Base-by-base conservation (phyloP, 2,113 vertebrate genomes). In the Tachycineta bicolor region DNA sequence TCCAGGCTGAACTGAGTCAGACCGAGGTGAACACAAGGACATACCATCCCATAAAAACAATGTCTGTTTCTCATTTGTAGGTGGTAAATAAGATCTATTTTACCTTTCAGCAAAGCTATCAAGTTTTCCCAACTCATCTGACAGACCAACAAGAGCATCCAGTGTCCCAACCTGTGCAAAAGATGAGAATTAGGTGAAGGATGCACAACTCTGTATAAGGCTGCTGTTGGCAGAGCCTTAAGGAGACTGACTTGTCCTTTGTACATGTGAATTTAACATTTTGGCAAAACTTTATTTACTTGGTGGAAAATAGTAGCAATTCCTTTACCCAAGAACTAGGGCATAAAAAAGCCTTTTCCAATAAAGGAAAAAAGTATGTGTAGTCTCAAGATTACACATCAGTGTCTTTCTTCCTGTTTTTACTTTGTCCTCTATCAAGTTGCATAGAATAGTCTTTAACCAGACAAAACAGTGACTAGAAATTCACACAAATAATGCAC, bases 41-140 rank as follows among this genome's bases (percentile, higher is more conserved):
- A 73, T 43, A 89, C 80, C 83, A 43, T 95, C 76, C 75, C 69
- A 87, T 92, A 85, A 96, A 94, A 97, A 97, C 97, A 97, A 73
- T 10, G 79, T 52, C 92, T 76, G 62, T 80, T 94, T 96, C 81
- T 91, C 91, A 62, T 89, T 93, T 97, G 98, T 98, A 68, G 97
- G 83, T 58, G 97, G 98, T 98, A 98, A 98, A 98, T 96, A 98
- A 97, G 56, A 83, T 87, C 83, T 97, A 94, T 95, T 98, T 98
- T 98, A 99, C 99, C 99, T 98, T 98, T 99, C 99, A 96, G 98
- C 98, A 96, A 98, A 98, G 81, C 92, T 96, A 98, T 99, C 99
- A 8, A 99, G 98, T 97, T 98, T 99, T 95, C 98, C 98, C 96
- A 99, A 97, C 87, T 99, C 98, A 94, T 99, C 99, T 53, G 99